A percentile compares a stretch with the other conserved stretches of the same genome.
These are phyloP conservation scores for Charaxes varanes DNA, from an alignment of 1,140 invertebrate genomes.

Conservation along the genomic window DNA sequence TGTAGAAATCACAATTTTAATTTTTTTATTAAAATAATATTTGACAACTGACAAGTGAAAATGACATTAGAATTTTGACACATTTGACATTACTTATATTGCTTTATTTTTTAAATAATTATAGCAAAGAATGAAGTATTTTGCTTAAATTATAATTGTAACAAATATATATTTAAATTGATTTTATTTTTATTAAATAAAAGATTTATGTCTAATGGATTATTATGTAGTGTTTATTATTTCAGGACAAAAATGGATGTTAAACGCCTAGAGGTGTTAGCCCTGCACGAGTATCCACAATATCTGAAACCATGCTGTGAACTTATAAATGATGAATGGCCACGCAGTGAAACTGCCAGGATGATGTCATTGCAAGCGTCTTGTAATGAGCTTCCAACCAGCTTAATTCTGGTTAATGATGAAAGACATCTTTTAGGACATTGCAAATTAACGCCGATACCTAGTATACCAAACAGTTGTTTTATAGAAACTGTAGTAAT, in stretches of 20 bases:
- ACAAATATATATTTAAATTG: too few species aligned
- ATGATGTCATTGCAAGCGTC: slow-evolving; percentile 81
- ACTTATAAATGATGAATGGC: slow-evolving; percentile 88
- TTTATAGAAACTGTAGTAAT: slow-evolving; percentile 87
- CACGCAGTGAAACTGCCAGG: slow-evolving; percentile 82
- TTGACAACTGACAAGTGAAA: too few species aligned
- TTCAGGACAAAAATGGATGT: slow-evolving; percentile 34
- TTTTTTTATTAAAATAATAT: too few species aligned
- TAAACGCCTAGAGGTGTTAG: slow-evolving; percentile 71
- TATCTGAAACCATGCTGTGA: slow-evolving; percentile 80
- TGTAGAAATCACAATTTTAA: too few species aligned
- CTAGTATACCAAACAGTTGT: slow-evolving; percentile 78
- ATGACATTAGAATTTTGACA: slow-evolving; percentile 12
- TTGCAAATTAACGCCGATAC: slow-evolving; percentile 82
- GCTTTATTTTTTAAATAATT: too few species aligned
- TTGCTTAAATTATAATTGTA: too few species aligned
- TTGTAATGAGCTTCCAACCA: slow-evolving; percentile 82
- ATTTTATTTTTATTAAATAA: not conserved
- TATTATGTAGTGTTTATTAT: not conserved
- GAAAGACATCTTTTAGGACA: slow-evolving; percentile 80
- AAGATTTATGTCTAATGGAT: not conserved
- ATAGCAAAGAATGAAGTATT: too few species aligned
- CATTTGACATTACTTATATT: slow-evolving; percentile 7
- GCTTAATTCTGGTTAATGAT: slow-evolving; percentile 78
- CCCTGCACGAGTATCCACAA: slow-evolving; percentile 81